Percentiles rank a stretch among this genome's conserved stretches.
Conservation (phyloP, 2,888 invertebrate species). For the Ypsolopha sequella region DNA sequence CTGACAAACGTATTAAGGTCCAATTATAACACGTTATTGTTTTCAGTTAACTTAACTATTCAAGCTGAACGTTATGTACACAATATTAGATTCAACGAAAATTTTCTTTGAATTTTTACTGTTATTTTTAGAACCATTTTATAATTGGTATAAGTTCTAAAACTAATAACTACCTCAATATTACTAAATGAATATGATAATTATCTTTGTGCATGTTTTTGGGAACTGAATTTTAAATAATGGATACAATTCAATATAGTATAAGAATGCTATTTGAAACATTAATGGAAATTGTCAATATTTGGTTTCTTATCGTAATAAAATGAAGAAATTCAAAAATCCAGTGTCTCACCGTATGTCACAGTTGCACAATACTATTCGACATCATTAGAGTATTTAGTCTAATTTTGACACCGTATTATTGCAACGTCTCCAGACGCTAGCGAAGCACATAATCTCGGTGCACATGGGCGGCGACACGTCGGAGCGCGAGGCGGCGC, state of each 20-base stretch:
- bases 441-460: conserved; percentile 97
- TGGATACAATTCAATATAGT: conserved; percentile 54
- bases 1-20: conserved; percentile 29
- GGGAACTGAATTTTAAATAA: conserved; percentile 54
- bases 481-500: conserved; percentile 58
- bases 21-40: conserved; percentile 29
- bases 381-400: too few species aligned
- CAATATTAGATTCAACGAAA: conserved; percentile 36
- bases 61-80: conserved; percentile 26
- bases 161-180: conserved; percentile 71
- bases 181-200: conserved; percentile 68
- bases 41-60: conserved; percentile 8
- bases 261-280: conserved; percentile 65
- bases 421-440: conserved; percentile 56
- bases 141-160: conserved; percentile 69
- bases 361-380: too few species aligned
- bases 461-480: conserved; percentile 90
- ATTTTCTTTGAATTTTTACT: conserved; percentile 46
- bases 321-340: conserved; percentile 55
- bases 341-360: too few species aligned
- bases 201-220: conserved; percentile 69
- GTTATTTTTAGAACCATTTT: conserved; percentile 63
- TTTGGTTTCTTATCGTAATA: conserved; percentile 69
- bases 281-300: conserved; percentile 63
- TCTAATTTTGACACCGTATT: background rate